A percentile compares a stretch with the other conserved stretches of the same genome.
Conservation (phyloP, 2,888 invertebrate species). For the Eristalis pertinax region DNA sequence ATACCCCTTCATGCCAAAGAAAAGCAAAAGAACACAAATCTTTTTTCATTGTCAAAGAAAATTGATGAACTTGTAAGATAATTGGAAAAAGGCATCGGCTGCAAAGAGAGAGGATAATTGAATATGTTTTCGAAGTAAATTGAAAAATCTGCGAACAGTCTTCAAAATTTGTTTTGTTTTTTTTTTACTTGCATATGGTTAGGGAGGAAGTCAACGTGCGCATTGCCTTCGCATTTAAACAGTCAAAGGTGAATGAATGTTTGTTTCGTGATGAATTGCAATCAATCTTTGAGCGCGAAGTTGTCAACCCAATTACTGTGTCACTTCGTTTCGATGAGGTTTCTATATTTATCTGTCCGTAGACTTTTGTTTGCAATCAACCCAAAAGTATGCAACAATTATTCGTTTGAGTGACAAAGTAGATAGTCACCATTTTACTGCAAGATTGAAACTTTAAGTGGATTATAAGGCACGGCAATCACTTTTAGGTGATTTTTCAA, state of each 20-base stretch:
- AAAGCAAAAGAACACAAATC: not conserved
- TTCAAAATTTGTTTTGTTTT: no score
- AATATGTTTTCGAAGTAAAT: not conserved
- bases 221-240: no score
- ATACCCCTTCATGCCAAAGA: not conserved
- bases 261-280: no score
- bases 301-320: no score
- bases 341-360: not conserved
- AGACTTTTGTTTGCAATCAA: not conserved
- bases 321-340: no score
- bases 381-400: not conserved
- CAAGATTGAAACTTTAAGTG: no score
- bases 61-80: slow-evolving; percentile 35
- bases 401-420: not conserved
- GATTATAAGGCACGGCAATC: no score
- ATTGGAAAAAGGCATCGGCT: not conserved
- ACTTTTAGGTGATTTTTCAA: no score
- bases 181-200: no score
- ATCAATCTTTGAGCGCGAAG: no score
- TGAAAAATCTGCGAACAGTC: not conserved
- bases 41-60: slow-evolving; percentile 1
- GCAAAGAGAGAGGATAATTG: not conserved
- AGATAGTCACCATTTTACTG: not conserved
- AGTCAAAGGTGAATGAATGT: no score
- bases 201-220: no score